phyloP scores from a whole-genome alignment of 1,140 invertebrate species.

The Diorhabda carinulata region DNA sequence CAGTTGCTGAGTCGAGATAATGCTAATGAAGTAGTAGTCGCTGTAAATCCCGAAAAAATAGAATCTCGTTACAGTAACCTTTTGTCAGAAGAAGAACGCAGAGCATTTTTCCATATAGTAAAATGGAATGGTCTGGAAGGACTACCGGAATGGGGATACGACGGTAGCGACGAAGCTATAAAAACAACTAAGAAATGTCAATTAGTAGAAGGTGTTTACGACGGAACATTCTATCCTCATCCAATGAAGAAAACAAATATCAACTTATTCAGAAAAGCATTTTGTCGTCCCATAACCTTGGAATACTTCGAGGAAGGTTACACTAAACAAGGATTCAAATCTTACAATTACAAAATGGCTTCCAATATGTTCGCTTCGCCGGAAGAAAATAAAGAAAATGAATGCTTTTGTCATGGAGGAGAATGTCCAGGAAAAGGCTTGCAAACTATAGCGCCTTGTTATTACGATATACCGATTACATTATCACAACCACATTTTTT shows the following conservation, averaged over 20 bases:
- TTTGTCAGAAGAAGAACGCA: slow-evolving; percentile 45
- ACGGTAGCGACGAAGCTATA: slow-evolving; percentile 29
- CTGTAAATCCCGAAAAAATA: slow-evolving; percentile 37
- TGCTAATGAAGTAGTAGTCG: slow-evolving; percentile 38
- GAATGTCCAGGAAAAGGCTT: slow-evolving; percentile 60
- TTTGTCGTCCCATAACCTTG: slow-evolving; percentile 62
- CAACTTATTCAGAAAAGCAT: slow-evolving; percentile 61
- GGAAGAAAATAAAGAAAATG: slow-evolving; percentile 56
- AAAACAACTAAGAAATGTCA: slow-evolving; percentile 54
- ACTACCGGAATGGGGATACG: slow-evolving; percentile 58
- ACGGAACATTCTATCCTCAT: slow-evolving; percentile 59
- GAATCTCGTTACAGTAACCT: slow-evolving; percentile 31
- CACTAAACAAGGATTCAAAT: slow-evolving; percentile 45
- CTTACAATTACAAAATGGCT: slow-evolving; percentile 51
- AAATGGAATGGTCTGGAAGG: slow-evolving; percentile 56
- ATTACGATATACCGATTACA: slow-evolving; percentile 67
- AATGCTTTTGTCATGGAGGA: slow-evolving; percentile 57
- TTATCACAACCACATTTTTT: slow-evolving; percentile 79
- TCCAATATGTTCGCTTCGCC: slow-evolving; percentile 56
- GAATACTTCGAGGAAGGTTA: slow-evolving; percentile 48
- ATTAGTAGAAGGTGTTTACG: slow-evolving; percentile 56
- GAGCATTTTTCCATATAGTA: slow-evolving; percentile 54
- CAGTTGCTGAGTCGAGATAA: slow-evolving; percentile 43
- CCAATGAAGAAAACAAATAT: slow-evolving; percentile 54
- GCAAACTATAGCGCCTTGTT: slow-evolving; percentile 65